A percentile compares a stretch with the other conserved stretches of the same genome.
phyloP scores from a whole-genome alignment of 2,797 vertebrate species.

The Lepidocolaptes lacrymiger region DNA sequence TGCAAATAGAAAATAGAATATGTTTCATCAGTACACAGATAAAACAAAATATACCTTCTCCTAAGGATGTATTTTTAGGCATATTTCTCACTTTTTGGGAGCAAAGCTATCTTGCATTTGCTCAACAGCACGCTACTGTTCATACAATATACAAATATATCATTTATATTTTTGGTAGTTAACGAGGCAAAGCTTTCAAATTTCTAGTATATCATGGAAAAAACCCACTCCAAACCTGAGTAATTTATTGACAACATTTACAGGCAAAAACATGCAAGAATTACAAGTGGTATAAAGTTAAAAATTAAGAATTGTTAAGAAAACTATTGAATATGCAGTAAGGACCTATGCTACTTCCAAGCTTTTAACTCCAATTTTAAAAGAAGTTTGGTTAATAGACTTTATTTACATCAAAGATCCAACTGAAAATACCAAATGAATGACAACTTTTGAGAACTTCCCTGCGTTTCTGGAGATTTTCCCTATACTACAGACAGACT shows the following conservation, averaged over 20 bases:
- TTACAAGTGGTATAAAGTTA: not conserved
- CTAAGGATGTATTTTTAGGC: not conserved
- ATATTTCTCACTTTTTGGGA: not conserved
- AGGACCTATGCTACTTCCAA: not conserved
- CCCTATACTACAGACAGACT: not conserved
- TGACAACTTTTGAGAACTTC: not conserved
- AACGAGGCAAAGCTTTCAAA: not conserved
- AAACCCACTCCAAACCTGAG: not conserved
- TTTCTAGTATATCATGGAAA: not conserved
- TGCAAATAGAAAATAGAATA: not conserved
- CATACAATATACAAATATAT: not conserved
- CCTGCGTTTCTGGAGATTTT: not conserved
- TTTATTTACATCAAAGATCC: not conserved
- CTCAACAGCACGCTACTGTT: not conserved
- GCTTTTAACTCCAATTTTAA: not conserved
- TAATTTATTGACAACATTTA: not conserved
- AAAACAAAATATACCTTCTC: not conserved
- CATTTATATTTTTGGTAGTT: not conserved
- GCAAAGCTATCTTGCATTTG: not conserved
- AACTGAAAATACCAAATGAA: not conserved
- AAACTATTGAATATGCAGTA: not conserved
- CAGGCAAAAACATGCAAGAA: not conserved
- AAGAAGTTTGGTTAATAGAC: not conserved
- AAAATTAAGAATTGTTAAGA: not conserved
- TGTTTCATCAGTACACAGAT: not conserved